Percentiles rank a stretch among this genome's conserved stretches.
Conservation (phyloP, 2,797 vertebrate species). For the Pantherophis alleghaniensis region DNA sequence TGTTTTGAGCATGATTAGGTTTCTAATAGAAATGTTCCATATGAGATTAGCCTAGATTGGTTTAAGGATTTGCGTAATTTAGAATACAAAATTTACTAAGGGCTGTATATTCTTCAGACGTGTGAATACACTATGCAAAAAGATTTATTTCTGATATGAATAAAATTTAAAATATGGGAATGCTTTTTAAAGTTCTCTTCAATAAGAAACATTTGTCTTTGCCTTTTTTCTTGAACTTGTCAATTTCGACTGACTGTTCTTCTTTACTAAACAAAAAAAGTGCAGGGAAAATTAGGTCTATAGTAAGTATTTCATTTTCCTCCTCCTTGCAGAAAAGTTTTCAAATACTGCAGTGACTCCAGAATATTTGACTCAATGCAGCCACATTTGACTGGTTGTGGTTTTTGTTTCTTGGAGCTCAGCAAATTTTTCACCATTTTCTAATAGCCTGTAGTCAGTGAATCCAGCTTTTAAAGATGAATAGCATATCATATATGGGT, state of each 20-base stretch:
- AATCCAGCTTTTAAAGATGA: constrained; percentile 56
- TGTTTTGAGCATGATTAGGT: neutral
- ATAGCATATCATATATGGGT: constrained; percentile 50
- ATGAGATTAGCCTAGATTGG: neutral
- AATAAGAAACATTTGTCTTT: neutral
- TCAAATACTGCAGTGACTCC: constrained; percentile 52
- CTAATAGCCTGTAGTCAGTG: constrained; percentile 60
- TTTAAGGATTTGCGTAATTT: neutral
- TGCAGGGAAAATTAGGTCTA: neutral
- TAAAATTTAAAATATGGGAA: neutral
- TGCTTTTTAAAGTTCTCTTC: neutral
- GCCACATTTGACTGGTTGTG: constrained; percentile 69
- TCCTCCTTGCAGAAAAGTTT: constrained; percentile 52
- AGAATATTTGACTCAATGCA: constrained; percentile 64
- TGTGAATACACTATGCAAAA: neutral
- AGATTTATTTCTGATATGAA: neutral
- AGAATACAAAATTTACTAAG: neutral
- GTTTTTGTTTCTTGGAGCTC: constrained; percentile 73
- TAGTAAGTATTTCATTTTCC: constrained; percentile 16
- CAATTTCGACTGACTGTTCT: neutral
- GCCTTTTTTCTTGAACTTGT: neutral
- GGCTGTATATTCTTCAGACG: neutral
- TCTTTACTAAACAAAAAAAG: neutral
- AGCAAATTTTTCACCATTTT: constrained; percentile 60
- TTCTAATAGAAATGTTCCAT: neutral